Evolutionary conservation across 1,140 invertebrate species (phyloP).

Genomic region (Leptoteleia sp.): DNA sequence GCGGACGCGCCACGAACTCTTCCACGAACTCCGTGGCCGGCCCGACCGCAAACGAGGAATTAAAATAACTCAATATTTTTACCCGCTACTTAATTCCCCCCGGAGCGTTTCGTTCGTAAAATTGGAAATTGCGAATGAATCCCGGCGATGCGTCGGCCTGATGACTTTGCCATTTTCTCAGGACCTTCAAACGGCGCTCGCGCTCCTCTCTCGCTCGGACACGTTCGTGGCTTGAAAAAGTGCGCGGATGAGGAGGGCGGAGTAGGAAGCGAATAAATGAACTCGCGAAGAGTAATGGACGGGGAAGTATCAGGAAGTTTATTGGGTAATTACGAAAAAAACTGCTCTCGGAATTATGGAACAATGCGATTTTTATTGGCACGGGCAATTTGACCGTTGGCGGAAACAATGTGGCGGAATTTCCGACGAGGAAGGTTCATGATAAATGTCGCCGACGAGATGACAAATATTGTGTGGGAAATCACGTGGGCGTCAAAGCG

Average conservation of each 20-base stretch:
- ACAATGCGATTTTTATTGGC: slow-evolving; percentile 24
- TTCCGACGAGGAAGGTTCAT: not conserved
- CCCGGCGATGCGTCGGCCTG: slow-evolving; percentile 24
- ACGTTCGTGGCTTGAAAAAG: slow-evolving; percentile 40
- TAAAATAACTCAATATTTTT: too few relatives aligned
- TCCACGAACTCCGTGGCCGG: slow-evolving; percentile 37
- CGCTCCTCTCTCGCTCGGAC: slow-evolving; percentile 28
- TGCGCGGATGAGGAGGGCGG: slow-evolving; percentile 59
- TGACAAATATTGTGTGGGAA: slow-evolving; percentile 28
- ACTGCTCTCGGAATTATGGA: slow-evolving; percentile 19
- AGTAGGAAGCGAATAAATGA: slow-evolving; percentile 62
- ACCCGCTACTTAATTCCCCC: too few relatives aligned
- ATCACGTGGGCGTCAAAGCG: not conserved
- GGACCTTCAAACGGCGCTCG: slow-evolving; percentile 49
- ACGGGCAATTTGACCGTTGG: too few relatives aligned
- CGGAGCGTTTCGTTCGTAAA: not conserved
- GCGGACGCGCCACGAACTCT: slow-evolving; percentile 6
- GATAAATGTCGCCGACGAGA: not conserved
- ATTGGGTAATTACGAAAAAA: slow-evolving; percentile 39
- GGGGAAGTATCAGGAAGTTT: slow-evolving; percentile 20
- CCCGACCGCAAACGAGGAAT: too few relatives aligned
- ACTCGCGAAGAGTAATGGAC: slow-evolving; percentile 45
- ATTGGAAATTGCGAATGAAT: slow-evolving; percentile 9
- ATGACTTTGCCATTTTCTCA: slow-evolving; percentile 64
- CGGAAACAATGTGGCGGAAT: too few relatives aligned